Evolutionary conservation across 2,888 invertebrate species (phyloP).

Genomic region (Brenthis hecate): DNA sequence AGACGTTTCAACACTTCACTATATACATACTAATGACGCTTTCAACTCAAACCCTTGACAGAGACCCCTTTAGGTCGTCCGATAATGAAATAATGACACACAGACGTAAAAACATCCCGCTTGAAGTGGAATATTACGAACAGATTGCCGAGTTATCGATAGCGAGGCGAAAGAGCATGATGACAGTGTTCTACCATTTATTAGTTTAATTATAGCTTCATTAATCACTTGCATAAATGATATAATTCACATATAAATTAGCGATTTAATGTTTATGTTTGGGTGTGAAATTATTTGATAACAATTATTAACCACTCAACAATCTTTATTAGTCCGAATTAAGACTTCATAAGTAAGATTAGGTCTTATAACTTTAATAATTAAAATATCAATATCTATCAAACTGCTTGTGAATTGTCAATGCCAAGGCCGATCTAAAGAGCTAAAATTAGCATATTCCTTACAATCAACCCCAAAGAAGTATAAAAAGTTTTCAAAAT

Average conservation of each 20-base stretch:
- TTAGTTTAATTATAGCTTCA: conserved; percentile 18
- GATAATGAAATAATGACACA: conserved; percentile 13
- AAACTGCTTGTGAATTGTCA: too few relatives aligned
- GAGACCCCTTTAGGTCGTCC: conserved; percentile 14
- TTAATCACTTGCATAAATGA: conserved; percentile 5
- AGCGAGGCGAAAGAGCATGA: background rate
- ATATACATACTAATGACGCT: background rate
- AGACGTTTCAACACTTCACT: conserved; percentile 8
- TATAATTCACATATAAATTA: conserved; percentile 12
- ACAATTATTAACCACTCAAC: background rate
- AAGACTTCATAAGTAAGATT: background rate
- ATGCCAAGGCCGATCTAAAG: too few relatives aligned
- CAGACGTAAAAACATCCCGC: conserved; percentile 12
- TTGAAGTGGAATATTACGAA: conserved; percentile 16
- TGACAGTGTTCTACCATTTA: conserved; percentile 15
- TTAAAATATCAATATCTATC: too few relatives aligned
- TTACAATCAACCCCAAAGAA: too few relatives aligned
- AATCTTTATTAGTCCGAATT: background rate
- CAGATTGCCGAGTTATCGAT: conserved; percentile 18
- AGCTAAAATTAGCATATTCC: too few relatives aligned
- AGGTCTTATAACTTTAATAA: too few relatives aligned
- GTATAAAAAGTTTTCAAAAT: too few relatives aligned
- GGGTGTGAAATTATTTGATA: conserved; percentile 1
- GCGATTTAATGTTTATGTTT: conserved; percentile 13
- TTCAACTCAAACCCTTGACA: conserved; percentile 20